Percentiles rank a stretch among this genome's conserved stretches.
These are phyloP conservation scores for Pogona vitticeps DNA, from an alignment of 2,113 vertebrate species.

Conservation along the genomic window DNA sequence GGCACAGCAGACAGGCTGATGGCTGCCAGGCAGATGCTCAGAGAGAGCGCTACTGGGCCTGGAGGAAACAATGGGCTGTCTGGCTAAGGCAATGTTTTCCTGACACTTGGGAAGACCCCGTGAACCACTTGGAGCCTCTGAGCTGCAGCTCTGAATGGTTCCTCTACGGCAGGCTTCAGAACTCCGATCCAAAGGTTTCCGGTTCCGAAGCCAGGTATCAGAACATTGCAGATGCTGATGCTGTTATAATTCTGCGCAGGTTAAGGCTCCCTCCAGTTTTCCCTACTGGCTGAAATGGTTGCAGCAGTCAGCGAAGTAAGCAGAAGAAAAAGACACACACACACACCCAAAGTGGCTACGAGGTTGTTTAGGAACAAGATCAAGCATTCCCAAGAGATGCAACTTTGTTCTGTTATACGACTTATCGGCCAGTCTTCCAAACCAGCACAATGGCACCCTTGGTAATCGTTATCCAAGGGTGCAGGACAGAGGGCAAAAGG, in stretches of 20 bases:
- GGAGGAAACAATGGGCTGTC: too few relatives aligned
- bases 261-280: rapidly evolving
- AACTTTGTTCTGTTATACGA: too few relatives aligned
- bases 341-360: constrained; percentile 2
- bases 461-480: too few relatives aligned
- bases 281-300: too few relatives aligned
- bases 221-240: background rate
- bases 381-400: constrained; percentile 18
- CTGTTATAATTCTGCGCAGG: background rate
- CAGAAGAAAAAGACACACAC: constrained; percentile 18
- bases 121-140: too few relatives aligned
- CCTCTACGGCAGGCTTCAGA: background rate
- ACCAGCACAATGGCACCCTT: background rate
- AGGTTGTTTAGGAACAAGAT: background rate
- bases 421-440: background rate
- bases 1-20: too few relatives aligned
- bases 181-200: background rate
- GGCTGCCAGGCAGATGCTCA: too few relatives aligned
- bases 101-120: too few relatives aligned
- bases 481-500: background rate
- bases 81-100: too few relatives aligned
- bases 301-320: background rate
- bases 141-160: background rate
- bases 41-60: too few relatives aligned
- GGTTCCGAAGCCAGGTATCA: background rate